A percentile compares a stretch with the other conserved stretches of the same genome.
phyloP scores from a whole-genome alignment of 2,888 invertebrate genomes.

The Drosophila nr. fundita region DNA sequence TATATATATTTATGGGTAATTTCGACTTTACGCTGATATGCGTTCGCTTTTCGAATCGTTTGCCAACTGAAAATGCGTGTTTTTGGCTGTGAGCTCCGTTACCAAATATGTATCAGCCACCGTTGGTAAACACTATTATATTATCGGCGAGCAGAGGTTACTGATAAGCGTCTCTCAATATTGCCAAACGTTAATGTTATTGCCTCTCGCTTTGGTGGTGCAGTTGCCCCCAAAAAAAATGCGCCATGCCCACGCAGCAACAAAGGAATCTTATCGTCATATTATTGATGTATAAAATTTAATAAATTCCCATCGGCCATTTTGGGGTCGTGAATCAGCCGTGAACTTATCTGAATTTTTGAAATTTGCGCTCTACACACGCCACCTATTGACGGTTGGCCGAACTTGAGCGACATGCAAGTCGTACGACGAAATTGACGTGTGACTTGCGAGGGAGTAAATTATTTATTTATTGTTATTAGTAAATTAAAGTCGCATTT shows the following conservation, averaged over 20 bases:
- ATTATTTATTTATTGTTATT: neutral
- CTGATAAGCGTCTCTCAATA: constrained; percentile 59
- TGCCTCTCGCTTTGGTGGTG: neutral
- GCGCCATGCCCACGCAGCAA: constrained; percentile 10
- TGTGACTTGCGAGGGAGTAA: neutral
- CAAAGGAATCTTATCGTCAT: constrained; percentile 59
- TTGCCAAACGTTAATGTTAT: constrained; percentile 37
- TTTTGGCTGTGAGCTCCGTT: constrained; percentile 40
- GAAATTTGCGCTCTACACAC: constrained; percentile 31
- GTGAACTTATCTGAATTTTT: neutral
- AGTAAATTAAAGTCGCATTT: neutral
- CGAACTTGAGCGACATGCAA: neutral
- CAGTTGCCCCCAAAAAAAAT: neutral
- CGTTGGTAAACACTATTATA: constrained; percentile 57
- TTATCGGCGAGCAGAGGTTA: constrained; percentile 51
- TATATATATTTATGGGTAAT: constrained; percentile 8
- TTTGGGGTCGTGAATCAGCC: constrained; percentile 12
- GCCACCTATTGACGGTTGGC: constrained; percentile 27
- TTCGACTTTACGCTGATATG: constrained; percentile 58
- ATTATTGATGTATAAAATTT: constrained; percentile 62
- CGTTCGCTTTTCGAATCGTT: constrained; percentile 76
- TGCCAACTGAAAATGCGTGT: constrained; percentile 62
- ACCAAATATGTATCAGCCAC: constrained; percentile 57
- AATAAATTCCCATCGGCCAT: constrained; percentile 41
- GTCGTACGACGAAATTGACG: constrained; percentile 7